Conservation (phyloP, 2,888 invertebrate genomes). For the Metallyticus violacea region DNA sequence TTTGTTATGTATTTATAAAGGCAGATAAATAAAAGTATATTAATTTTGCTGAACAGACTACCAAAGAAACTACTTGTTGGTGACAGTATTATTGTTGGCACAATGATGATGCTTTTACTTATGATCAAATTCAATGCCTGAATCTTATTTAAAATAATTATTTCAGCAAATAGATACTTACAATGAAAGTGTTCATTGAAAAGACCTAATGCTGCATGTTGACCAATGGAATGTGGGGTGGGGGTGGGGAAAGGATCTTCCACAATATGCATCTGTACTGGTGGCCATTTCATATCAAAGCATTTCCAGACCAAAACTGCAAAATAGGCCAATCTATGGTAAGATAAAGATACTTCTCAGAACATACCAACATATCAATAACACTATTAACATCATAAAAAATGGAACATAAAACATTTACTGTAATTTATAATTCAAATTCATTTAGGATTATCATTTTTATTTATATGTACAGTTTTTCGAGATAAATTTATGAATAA, state of each 20-base stretch:
- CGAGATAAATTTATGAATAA: conserved; percentile 19
- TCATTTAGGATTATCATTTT: conserved; percentile 12
- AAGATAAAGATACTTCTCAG: neutral
- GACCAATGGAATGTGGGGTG: neutral
- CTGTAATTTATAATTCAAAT: conserved; percentile 12
- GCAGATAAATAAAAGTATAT: too few species aligned
- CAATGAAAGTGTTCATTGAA: neutral
- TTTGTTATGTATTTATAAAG: too few species aligned
- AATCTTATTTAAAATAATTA: neutral
- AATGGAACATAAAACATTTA: neutral
- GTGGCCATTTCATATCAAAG: neutral
- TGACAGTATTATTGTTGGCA: too few species aligned
- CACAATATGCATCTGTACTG: neutral
- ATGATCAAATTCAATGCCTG: too few species aligned
- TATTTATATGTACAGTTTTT: conserved; percentile 18
- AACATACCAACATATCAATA: neutral
- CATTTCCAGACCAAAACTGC: neutral
- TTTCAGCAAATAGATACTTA: neutral
- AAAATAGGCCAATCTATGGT: neutral
- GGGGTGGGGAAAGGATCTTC: neutral
- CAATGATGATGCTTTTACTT: too few species aligned
- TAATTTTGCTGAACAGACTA: too few species aligned
- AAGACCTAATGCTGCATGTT: neutral
- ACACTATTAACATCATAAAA: neutral
- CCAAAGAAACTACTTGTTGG: too few species aligned